Conservation (phyloP, 2,113 vertebrate species). For the Arenaria interpres region DNA sequence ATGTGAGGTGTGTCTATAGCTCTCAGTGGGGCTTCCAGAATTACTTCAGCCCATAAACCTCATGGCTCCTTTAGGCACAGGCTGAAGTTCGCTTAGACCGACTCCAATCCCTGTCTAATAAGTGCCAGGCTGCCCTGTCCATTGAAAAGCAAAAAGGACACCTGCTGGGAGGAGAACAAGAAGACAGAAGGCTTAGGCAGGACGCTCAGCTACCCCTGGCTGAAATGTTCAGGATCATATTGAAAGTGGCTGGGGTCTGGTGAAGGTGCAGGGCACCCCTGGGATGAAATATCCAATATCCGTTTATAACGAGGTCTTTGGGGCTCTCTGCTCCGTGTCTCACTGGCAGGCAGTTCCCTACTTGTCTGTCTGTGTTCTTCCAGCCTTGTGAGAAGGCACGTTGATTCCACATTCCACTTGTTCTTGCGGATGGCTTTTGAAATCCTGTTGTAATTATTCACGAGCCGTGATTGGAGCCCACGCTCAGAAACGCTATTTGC, state of each 20-base stretch:
- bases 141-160: not conserved
- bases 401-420: not conserved
- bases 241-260: not conserved
- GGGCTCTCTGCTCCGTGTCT: not conserved
- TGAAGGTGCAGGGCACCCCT: not conserved
- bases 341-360: not conserved
- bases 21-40: not conserved
- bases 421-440: not conserved
- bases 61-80: not conserved
- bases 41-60: not conserved
- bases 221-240: not conserved
- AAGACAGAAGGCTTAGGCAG: not conserved
- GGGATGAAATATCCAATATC: constrained; percentile 1
- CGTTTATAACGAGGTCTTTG: not conserved
- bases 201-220: not conserved
- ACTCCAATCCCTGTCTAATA: not conserved
- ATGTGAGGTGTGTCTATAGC: not conserved
- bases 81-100: not conserved
- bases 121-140: not conserved
- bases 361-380: not conserved
- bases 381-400: not conserved
- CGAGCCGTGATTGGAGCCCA: not conserved
- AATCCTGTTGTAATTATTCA: not conserved
- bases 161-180: not conserved
- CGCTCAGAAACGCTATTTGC: not conserved